Conservation (phyloP, 2,797 vertebrate genomes). For the Cuniculus paca region DNA sequence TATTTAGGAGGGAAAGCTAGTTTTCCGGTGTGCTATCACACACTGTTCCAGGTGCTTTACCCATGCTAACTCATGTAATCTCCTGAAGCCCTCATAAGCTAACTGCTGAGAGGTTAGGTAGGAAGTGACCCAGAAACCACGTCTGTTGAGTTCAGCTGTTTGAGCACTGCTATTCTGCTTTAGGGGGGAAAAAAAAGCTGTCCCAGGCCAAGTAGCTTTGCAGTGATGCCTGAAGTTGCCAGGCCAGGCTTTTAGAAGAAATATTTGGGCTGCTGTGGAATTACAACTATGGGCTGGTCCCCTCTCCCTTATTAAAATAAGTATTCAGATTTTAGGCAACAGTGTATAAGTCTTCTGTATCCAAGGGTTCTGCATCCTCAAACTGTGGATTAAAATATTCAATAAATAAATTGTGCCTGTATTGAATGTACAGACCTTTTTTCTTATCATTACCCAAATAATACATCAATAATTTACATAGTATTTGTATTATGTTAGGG, state of each 20-base stretch:
- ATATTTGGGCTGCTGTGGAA: not conserved
- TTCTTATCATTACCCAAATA: not conserved
- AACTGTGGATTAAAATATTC: not conserved
- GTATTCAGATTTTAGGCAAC: not conserved
- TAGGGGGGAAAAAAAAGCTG: not conserved
- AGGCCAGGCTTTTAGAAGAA: slow-evolving; percentile 13
- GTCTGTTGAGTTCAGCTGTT: not conserved
- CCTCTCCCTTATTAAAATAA: not conserved
- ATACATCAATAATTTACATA: not conserved
- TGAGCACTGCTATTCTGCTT: not conserved
- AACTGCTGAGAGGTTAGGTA: not conserved
- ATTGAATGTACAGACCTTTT: not conserved
- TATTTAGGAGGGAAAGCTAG: not conserved
- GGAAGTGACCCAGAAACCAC: slow-evolving; percentile 1
- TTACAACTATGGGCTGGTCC: not conserved
- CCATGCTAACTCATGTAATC: not conserved
- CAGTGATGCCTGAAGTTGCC: not conserved
- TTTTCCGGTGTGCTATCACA: not conserved
- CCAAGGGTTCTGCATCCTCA: not conserved
- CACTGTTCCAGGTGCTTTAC: not conserved
- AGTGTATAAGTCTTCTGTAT: not conserved
- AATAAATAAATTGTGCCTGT: not conserved
- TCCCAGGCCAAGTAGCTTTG: not conserved
- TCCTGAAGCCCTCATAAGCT: not conserved
- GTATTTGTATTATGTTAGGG: not conserved